Evolutionary conservation across 2,113 vertebrate species (phyloP).

Genomic region (Chionis minor): DNA sequence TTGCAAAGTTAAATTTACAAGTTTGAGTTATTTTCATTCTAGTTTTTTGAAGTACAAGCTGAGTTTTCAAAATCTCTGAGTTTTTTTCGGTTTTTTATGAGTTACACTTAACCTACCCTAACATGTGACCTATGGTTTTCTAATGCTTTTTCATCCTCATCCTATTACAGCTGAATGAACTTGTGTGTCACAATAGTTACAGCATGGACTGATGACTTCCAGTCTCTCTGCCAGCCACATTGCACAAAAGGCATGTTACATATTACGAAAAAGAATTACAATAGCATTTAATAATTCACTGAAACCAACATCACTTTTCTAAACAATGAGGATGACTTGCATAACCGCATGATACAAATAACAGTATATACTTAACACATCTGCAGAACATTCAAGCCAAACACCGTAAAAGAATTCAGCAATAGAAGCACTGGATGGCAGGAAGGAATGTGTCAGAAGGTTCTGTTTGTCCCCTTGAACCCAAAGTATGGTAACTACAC

Average conservation of each 20-base stretch:
- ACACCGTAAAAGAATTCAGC: not conserved
- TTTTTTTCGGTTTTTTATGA: not conserved
- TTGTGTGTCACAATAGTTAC: not conserved
- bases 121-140: not conserved
- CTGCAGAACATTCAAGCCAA: not conserved
- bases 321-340: not conserved
- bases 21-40: not conserved
- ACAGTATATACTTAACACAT: not conserved
- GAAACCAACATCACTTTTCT: not conserved
- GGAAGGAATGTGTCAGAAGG: not conserved
- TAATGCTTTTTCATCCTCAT: not conserved
- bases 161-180: not conserved
- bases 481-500: not conserved
- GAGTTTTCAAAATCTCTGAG: not conserved
- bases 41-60: not conserved
- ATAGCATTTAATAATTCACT: not conserved
- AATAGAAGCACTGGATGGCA: not conserved
- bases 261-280: not conserved
- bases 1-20: not conserved
- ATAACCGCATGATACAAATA: not conserved
- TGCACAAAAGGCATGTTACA: not conserved
- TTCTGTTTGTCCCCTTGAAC: not conserved
- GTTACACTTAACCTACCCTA: not conserved
- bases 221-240: not conserved
- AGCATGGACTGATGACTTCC: conserved; percentile 13